phyloP scores from a whole-genome alignment of 1,140 invertebrate species.

The Colletes latitarsis region DNA sequence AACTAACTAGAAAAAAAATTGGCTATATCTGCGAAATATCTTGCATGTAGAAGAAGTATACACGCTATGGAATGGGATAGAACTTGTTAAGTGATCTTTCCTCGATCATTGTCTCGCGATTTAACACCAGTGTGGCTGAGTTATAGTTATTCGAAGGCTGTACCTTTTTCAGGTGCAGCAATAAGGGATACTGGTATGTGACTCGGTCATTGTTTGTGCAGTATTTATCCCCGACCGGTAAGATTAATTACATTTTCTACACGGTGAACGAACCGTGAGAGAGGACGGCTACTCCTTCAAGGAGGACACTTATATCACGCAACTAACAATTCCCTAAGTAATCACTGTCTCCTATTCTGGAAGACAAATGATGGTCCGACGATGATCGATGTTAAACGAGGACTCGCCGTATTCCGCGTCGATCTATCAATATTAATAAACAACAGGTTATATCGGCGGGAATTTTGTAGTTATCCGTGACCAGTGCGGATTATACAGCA shows the following conservation, averaged over 20 bases:
- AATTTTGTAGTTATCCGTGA: too few species aligned
- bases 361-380: not conserved
- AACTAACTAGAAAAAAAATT: too few species aligned
- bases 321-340: not conserved
- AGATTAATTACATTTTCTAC: not conserved
- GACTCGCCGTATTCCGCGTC: not conserved
- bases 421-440: slow-evolving; percentile 19
- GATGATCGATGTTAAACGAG: slow-evolving; percentile 28
- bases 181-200: not conserved
- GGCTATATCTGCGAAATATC: too few species aligned
- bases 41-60: too few species aligned
- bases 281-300: too few species aligned
- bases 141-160: too few species aligned
- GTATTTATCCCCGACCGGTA: not conserved
- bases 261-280: not conserved
- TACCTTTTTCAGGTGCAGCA: not conserved
- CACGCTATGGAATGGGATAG: too few species aligned
- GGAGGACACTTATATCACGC: not conserved
- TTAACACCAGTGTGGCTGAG: not conserved
- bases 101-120: not conserved
- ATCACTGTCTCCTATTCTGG: not conserved
- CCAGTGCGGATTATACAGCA: too few species aligned
- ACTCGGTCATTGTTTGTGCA: not conserved
- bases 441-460: too few species aligned
- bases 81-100: not conserved